Percentiles rank a stretch among this genome's conserved stretches.
Evolutionary conservation across 1,140 invertebrate genomes (phyloP).

Genomic region (Pseudobourletiella spinata): DNA sequence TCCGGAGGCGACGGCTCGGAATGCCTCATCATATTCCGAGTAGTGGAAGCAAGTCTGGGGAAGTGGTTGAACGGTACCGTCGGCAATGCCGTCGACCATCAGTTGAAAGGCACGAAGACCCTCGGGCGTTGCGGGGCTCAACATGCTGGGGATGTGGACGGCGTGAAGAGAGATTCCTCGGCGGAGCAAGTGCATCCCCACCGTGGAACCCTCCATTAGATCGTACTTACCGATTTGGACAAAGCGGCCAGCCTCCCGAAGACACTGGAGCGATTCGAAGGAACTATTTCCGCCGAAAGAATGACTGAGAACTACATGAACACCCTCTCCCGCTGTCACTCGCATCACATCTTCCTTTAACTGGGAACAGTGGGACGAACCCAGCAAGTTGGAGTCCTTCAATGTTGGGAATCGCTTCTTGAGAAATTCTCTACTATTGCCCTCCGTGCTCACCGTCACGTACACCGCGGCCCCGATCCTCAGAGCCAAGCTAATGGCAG

Average conservation of each 20-base stretch:
- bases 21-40: constrained; percentile 56
- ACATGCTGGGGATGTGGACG: constrained; percentile 25
- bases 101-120: constrained; percentile 43
- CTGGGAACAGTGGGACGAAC: constrained; percentile 49
- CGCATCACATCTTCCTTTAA: constrained; percentile 52
- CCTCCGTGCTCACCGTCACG: constrained; percentile 43
- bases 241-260: constrained; percentile 54
- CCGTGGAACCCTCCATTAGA: constrained; percentile 39
- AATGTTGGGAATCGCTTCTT: constrained; percentile 38
- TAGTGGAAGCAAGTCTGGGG: constrained; percentile 50
- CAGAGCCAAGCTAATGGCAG: constrained; percentile 56
- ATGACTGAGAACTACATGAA: constrained; percentile 59
- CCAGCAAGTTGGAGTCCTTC: constrained; percentile 50
- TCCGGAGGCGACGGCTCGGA: constrained; percentile 69
- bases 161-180: constrained; percentile 29
- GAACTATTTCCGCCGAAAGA: constrained; percentile 59
- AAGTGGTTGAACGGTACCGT: constrained; percentile 55
- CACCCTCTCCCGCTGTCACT: constrained; percentile 53
- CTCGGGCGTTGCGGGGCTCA: background rate
- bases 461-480: constrained; percentile 42
- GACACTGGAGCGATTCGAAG: constrained; percentile 42
- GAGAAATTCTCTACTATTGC: constrained; percentile 42
- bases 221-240: constrained; percentile 72
- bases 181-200: constrained; percentile 53
- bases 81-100: constrained; percentile 53